Conservation (phyloP, 2,888 invertebrate genomes). For the Opisthograptis luteolata region DNA sequence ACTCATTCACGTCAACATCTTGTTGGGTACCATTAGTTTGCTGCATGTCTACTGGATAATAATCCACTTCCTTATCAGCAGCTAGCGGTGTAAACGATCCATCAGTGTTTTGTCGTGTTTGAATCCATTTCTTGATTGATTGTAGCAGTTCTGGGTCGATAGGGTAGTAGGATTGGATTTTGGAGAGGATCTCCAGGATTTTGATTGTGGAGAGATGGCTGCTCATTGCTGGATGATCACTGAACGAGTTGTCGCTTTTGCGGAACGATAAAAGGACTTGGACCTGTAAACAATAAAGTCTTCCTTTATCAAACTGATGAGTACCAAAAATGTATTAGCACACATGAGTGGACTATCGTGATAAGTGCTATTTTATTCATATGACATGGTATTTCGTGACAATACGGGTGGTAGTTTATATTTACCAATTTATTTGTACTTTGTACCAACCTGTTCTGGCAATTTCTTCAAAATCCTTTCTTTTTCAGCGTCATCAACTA, state of each 20-base stretch:
- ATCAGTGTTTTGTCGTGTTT: conserved; percentile 83
- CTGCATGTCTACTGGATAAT: conserved; percentile 72
- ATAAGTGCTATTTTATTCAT: too few relatives aligned
- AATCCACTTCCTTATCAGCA: conserved; percentile 83
- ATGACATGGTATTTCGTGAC: too few relatives aligned
- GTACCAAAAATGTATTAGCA: too few relatives aligned
- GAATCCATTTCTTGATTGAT: conserved; percentile 86
- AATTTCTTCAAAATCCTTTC: conserved; percentile 78
- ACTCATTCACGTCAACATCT: conserved; percentile 74
- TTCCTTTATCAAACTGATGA: too few relatives aligned
- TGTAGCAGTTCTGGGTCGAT: conserved; percentile 85
- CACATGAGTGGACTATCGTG: too few relatives aligned
- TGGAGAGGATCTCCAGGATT: conserved; percentile 84
- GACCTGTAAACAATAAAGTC: conserved; percentile 65
- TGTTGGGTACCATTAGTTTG: conserved; percentile 63
- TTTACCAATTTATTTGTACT: too few relatives aligned
- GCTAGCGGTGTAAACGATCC: conserved; percentile 85
- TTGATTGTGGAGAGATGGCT: conserved; percentile 85
- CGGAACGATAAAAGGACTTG: conserved; percentile 86
- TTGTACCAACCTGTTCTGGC: conserved; percentile 84
- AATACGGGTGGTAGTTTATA: too few relatives aligned
- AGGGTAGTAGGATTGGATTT: conserved; percentile 85
- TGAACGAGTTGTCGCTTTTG: conserved; percentile 87
- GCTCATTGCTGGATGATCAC: conserved; percentile 86
- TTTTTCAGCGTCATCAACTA: conserved; percentile 79